Base-by-base conservation (phyloP, 2,888 invertebrate genomes). In the Aelia acuminata region DNA sequence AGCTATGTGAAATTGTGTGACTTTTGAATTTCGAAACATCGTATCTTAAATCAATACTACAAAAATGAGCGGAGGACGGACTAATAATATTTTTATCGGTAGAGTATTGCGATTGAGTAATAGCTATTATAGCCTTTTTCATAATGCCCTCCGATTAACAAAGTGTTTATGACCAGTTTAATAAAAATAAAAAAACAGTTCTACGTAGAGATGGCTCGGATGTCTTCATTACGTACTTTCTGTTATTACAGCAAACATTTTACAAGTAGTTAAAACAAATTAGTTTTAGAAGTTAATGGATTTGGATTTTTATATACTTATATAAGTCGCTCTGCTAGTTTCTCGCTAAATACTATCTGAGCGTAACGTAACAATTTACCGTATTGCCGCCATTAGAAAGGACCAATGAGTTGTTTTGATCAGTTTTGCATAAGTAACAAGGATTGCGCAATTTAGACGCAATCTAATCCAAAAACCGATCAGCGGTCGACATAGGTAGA, bases 401-500 rank as follows among this genome's bases (percentile, higher is more conserved):
- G 63, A 35, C 63, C 63, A 35, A 70, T 35, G 57, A 15, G 57
- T 26, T 57, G 31, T 70, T 35, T 70, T 70, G 63, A 70, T 31
- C 63, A 70, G 31, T 70, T 70, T 70, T 35, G 63, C 63, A 70
- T 70, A 35, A 70, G 63, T 70, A 70, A 70, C 63, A 2, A 1
- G 0, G 31, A 70, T 70, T 18, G 5, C 20, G 31, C 7, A 70
- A 70, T 18, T 7, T 0, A 18, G 18, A 5, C 20, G 22, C 31
- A 31, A 35, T 70, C 63, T 70, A 70, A 70, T 70, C 63, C 63
- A 2, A 35, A 70, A 70, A 35, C 35, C 63, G 63, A 70, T 70
- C 63, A 70, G 35, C 63, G 35, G 18, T 8, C 35, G 35, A 70
- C 31, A 18, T 18, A 70, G 31, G 31, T 18, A 70, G 18, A 18